Conservation (phyloP, 2,113 vertebrate species). For the Rhynchomys soricoides region DNA sequence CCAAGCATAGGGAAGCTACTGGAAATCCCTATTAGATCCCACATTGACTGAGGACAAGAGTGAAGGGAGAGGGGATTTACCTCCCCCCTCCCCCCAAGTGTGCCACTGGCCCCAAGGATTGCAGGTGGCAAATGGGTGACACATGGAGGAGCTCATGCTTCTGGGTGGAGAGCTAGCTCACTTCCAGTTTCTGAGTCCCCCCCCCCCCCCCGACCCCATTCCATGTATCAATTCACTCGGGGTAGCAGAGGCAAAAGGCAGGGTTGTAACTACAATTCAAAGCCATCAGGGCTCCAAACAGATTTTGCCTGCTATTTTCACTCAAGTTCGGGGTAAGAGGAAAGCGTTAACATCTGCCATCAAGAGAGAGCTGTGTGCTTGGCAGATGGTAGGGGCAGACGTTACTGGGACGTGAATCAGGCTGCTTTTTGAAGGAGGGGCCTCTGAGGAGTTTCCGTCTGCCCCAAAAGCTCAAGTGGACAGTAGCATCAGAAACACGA, state of each 20-base stretch:
- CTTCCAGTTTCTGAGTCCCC: background rate
- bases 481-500: background rate
- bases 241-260: background rate
- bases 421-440: background rate
- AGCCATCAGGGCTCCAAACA: rapidly evolving
- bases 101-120: constrained; percentile 14
- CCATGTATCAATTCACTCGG: background rate
- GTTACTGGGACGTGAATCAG: rapidly evolving
- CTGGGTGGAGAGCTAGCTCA: background rate
- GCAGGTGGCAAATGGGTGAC: background rate
- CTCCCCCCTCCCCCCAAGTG: background rate
- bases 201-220: background rate
- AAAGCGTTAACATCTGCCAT: rapidly evolving
- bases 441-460: background rate
- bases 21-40: constrained; percentile 63
- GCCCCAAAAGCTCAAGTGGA: rapidly evolving
- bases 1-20: constrained; percentile 79
- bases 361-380: background rate
- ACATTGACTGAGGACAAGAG: constrained; percentile 52
- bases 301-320: background rate
- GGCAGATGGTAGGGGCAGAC: background rate
- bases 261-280: background rate
- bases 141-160: background rate
- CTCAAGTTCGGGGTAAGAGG: rapidly evolving
- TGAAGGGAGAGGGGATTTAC: constrained; percentile 53